phyloP scores from a whole-genome alignment of 2,113 vertebrate genomes.

The Serilophus lunatus region DNA sequence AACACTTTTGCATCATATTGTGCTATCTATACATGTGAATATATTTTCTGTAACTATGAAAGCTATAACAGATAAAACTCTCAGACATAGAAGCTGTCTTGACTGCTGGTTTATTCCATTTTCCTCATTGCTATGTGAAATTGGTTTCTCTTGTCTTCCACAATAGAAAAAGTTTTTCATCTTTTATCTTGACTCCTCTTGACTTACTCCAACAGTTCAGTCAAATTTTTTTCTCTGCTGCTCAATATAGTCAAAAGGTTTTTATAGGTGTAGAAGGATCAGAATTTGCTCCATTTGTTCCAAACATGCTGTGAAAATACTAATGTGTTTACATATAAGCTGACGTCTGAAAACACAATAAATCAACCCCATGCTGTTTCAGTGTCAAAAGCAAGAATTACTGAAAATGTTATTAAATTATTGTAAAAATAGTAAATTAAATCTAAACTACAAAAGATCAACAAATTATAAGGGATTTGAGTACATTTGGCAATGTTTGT shows the following conservation, averaged over 20 bases:
- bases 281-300: slow-evolving; percentile 20
- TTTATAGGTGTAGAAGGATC: background rate
- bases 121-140: background rate
- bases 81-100: background rate
- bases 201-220: background rate
- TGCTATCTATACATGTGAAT: background rate
- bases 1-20: background rate
- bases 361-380: slow-evolving; percentile 50
- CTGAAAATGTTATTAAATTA: slow-evolving; percentile 24
- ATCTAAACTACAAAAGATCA: slow-evolving; percentile 1
- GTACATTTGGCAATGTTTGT: background rate
- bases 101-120: background rate
- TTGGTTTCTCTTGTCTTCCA: background rate
- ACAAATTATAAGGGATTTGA: slow-evolving; percentile 10
- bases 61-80: slow-evolving; percentile 10
- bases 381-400: slow-evolving; percentile 48
- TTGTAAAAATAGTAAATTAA: slow-evolving; percentile 23
- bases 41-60: background rate
- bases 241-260: background rate
- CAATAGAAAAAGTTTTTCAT: background rate
- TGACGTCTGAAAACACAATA: slow-evolving; percentile 33
- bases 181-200: background rate
- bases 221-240: background rate
- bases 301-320: slow-evolving; percentile 42
- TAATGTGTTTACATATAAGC: slow-evolving; percentile 53